Percentiles rank a stretch among this genome's conserved stretches.
Conservation (phyloP, 2,113 vertebrate genomes). For the Patagioenas fasciata region DNA sequence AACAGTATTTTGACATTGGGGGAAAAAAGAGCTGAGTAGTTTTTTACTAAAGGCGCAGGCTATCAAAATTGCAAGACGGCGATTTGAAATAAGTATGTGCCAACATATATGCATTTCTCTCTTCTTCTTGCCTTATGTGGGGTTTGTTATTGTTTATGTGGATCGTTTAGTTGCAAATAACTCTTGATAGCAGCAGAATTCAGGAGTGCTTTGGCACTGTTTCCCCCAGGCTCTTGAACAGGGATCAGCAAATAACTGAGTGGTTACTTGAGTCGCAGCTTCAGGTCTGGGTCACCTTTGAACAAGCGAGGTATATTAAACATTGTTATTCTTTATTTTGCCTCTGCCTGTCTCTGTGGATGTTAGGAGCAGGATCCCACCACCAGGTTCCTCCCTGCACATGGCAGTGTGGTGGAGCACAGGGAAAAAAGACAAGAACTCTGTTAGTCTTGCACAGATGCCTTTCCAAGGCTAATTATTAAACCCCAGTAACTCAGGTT, state of each 20-base stretch:
- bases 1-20: not conserved
- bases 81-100: not conserved
- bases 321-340: not conserved
- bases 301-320: not conserved
- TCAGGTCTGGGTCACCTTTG: not conserved
- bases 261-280: fast-evolving
- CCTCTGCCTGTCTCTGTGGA: fast-evolving
- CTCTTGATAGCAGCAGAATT: not conserved
- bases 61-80: not conserved
- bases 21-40: not conserved
- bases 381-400: not conserved
- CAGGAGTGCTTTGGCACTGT: not conserved
- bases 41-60: not conserved
- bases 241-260: not conserved
- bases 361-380: not conserved
- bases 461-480: not conserved
- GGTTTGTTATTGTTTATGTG: not conserved
- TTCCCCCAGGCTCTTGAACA: not conserved
- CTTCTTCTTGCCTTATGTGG: not conserved
- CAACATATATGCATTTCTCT: not conserved
- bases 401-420: not conserved
- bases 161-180: not conserved
- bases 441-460: not conserved
- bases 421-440: not conserved
- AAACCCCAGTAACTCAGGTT: not conserved